These are phyloP conservation scores for Carabus problematicus DNA, from an alignment of 2,888 invertebrate genomes.

Conservation along the genomic window DNA sequence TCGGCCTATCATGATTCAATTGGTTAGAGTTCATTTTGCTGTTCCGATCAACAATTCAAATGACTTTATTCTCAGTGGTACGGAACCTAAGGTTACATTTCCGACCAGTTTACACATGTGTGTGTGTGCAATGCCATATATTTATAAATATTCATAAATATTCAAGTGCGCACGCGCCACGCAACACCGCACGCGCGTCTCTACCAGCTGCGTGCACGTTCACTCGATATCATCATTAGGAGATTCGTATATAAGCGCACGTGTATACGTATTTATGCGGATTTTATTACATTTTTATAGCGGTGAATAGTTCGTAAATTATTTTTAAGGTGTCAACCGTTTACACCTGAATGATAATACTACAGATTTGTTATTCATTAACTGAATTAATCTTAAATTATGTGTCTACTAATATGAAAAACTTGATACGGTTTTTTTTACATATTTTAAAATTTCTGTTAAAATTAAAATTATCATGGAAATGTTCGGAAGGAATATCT, in stretches of 20 bases:
- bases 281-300: slow-evolving; percentile 40
- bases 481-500: too few relatives aligned
- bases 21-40: slow-evolving; percentile 19
- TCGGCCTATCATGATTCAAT: not conserved
- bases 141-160: slow-evolving; percentile 38
- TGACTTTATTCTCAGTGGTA: slow-evolving; percentile 29
- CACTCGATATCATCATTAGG: not conserved
- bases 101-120: not conserved
- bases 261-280: slow-evolving; percentile 30
- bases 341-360: too few relatives aligned
- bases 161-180: slow-evolving; percentile 29
- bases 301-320: slow-evolving; percentile 32
- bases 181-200: slow-evolving; percentile 3
- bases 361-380: too few relatives aligned
- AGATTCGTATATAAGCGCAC: slow-evolving; percentile 2
- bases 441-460: too few relatives aligned
- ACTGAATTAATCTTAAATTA: too few relatives aligned
- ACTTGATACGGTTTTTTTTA: too few relatives aligned
- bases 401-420: too few relatives aligned
- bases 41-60: slow-evolving; percentile 28
- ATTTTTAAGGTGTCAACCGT: slow-evolving; percentile 33
- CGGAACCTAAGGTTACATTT: not conserved
- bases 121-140: slow-evolving; percentile 36
- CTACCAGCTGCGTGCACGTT: slow-evolving; percentile 4
- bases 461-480: too few relatives aligned